Conservation (phyloP, 2,113 vertebrate species). For the Ardeotis arabs region DNA sequence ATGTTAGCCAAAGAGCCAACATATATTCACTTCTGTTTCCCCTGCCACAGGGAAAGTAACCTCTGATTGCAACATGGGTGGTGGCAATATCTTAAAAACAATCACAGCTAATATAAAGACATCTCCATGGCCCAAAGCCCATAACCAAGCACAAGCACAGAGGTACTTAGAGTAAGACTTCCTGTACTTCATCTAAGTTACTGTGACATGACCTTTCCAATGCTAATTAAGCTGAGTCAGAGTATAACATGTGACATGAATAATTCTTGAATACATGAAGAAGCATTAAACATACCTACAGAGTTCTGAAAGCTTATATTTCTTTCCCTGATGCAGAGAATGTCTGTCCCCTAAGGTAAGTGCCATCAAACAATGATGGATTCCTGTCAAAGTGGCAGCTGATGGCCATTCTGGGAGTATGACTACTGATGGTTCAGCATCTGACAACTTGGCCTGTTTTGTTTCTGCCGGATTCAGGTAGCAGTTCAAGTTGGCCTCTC, state of each 20-base stretch:
- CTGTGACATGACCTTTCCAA: neutral
- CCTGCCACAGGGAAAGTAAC: neutral
- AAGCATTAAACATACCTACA: neutral
- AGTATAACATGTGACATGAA: neutral
- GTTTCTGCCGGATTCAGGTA: neutral
- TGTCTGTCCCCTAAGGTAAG: neutral
- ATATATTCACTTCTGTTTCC: neutral
- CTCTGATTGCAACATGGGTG: neutral
- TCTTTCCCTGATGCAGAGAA: neutral
- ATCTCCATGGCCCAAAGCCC: neutral
- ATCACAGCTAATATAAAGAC: neutral
- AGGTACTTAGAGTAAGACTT: neutral
- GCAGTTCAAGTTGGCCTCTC: neutral
- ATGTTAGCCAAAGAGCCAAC: neutral
- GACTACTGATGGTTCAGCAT: neutral
- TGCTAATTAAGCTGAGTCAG: slow-evolving; percentile 6
- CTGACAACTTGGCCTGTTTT: neutral
- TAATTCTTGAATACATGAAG: neutral
- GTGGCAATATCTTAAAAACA: neutral
- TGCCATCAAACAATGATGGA: neutral
- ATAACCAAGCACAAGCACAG: neutral
- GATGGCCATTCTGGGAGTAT: neutral
- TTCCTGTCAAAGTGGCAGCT: neutral
- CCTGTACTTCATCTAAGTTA: neutral
- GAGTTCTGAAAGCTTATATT: neutral